These are phyloP conservation scores for Alethe castanea DNA, from an alignment of 2,113 vertebrate species.

Conservation along the genomic window DNA sequence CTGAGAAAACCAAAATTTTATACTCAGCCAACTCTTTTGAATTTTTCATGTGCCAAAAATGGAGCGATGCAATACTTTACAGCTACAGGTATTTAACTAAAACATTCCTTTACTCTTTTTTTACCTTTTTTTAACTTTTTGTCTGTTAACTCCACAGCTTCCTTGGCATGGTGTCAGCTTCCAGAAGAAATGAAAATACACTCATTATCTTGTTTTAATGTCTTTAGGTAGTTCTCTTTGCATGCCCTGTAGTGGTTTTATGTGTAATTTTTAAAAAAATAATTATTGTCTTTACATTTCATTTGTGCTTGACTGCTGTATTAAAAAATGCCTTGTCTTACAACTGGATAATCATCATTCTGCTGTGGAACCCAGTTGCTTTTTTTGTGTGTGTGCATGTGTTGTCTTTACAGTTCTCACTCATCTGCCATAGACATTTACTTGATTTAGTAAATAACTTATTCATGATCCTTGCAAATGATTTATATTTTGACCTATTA, in stretches of 20 bases:
- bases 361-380: background rate
- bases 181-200: background rate
- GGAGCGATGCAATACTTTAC: background rate
- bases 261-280: background rate
- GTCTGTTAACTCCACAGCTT: background rate
- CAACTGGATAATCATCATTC: background rate
- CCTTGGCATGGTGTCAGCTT: background rate
- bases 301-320: background rate
- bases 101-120: background rate
- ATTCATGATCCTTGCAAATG: background rate
- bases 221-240: background rate
- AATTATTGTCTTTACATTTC: background rate
- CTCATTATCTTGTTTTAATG: background rate
- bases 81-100: accelerated
- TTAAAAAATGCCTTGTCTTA: background rate
- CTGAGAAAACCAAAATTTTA: background rate
- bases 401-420: background rate
- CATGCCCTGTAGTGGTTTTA: background rate
- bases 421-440: background rate
- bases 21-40: background rate
- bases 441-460: background rate
- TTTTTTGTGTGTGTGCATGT: background rate
- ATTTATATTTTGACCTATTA: background rate
- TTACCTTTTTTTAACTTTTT: too few species aligned
- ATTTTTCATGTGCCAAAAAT: background rate